phyloP scores from a whole-genome alignment of 2,113 vertebrate genomes.

The Hydrolagus affinis region DNA sequence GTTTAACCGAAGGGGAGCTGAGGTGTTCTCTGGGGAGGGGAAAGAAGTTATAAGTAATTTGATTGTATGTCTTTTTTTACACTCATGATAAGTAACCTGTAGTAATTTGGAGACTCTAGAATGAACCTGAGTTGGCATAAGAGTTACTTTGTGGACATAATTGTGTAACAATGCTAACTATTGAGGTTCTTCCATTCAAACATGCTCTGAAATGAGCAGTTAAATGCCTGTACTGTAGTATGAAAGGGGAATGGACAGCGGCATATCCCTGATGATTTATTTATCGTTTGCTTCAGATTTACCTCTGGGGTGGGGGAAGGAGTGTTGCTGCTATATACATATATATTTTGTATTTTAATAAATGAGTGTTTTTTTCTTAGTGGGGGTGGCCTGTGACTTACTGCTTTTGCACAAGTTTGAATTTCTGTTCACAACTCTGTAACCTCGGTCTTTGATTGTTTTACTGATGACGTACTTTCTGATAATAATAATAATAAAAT shows the following conservation, averaged over 20 bases:
- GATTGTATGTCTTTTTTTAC: not conserved
- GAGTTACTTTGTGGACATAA: not conserved
- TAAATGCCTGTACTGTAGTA: too few relatives aligned
- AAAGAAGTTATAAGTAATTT: not conserved
- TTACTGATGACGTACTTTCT: not conserved
- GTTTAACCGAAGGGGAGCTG: not conserved
- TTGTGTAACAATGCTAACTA: not conserved
- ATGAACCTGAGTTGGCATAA: not conserved
- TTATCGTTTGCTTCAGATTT: not conserved
- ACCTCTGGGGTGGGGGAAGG: not conserved
- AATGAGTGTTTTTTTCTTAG: slow-evolving; percentile 2
- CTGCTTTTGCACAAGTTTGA: slow-evolving; percentile 26
- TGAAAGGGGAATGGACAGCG: not conserved
- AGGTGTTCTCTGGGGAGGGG: too few relatives aligned
- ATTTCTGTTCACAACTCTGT: not conserved
- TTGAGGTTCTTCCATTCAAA: not conserved
- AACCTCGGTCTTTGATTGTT: not conserved
- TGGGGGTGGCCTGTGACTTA: slow-evolving; percentile 10
- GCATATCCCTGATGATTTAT: not conserved
- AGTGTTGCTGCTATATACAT: slow-evolving; percentile 15
- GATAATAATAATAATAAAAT: slow-evolving; percentile 5
- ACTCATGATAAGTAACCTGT: not conserved
- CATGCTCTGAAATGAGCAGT: not conserved
- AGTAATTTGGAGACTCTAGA: not conserved
- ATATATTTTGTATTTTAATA: not conserved